Evolutionary conservation across 2,113 vertebrate species (phyloP), one percentile per base, ranked within the genome.

Genomic region (Coturnix japonica): DNA sequence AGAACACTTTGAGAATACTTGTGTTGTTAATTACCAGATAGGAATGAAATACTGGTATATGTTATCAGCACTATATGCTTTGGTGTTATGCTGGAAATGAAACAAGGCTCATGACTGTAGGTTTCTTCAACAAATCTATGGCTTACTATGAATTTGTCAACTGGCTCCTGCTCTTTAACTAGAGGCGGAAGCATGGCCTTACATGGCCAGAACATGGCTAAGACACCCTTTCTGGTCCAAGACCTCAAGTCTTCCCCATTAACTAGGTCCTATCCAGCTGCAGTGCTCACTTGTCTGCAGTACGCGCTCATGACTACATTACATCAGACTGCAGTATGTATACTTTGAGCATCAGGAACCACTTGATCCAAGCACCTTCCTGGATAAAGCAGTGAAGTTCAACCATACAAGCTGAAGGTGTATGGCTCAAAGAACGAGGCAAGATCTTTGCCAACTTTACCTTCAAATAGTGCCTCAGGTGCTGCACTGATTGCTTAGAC

Each of bases 301-400:
- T 16, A 20, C 0, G 1, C 21, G 7, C 19, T 49, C 3, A 1
- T 17, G 44, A 70, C 61, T 9, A 8, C 23, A 26, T 31, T 81
- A 19, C 33, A 60, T 23, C 41, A 56, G 28, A 26, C 26, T 30
- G 26, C 13, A 26, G 15, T 30, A 30, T 53, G 15, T 28, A 30
- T 53, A 15, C 51, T 53, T 53, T 15, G 15, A 53, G 51, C 51
- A 53, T 53, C 51, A 53, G 15, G 51, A 53, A 28, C 51, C 51
- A 53, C 51, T 15, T 53, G 51, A 53, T 79, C 35, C 43, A 70
- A 74, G 39, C 53, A 69, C 20, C 41, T 81, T 72, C 81, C 25
- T 47, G 66, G 26, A 41, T 51, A 26, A 43, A 78, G 43, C 77
- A 59, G 5, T 5, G 5, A 16, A 37, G 41, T 73, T 80, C 71